Base-by-base conservation (phyloP, 2,888 invertebrate genomes). In the Tryphoninae sp. region DNA sequence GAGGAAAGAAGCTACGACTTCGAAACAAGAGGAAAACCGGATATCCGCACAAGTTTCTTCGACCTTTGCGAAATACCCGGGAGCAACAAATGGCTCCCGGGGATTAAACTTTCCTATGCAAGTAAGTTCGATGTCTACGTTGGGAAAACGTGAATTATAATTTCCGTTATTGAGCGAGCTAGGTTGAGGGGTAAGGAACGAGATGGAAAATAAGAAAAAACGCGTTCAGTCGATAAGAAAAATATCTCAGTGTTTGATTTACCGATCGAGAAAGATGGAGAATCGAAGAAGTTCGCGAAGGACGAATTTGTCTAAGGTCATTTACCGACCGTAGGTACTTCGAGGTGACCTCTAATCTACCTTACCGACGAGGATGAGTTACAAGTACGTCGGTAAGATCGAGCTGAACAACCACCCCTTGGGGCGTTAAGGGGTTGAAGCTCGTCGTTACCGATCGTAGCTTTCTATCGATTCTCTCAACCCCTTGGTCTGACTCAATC, bases 61-160 rank as follows among this genome's bases (percentile, higher is more conserved):
- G 72, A 6, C 49, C n/a, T 13, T 26, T 13, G 16, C 51, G 40
- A 42, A n/a, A 19, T 16, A 53, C n/a, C 59, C 8, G 11, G 45
- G 72, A 68, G 78, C 53, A 78, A 73, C 72, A 68, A 73, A 68
- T 73, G 33, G 59, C 51, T 62, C 40, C 22, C 1, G 26, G 53
- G 61, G 51, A 68, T 73, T 73, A 61, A 78, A 73, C 51, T 68
- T 73, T 53, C 40, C 22, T 3, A 40, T 65, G n/a, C 40, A 1
- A 78, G 51, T 11, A 16, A 49, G 16, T 72, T 49, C 45, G 11
- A 1, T 3, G 11, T 45, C 13, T 3, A 13, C 45, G 2, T 45
- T 7, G 45, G 13, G 45, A 45, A 2, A 45, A 13, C 45, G 11
- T 13, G 13, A 13, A 13, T 45, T 45, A 45, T 13, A 45, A 13